Conservation (phyloP, 2,797 vertebrate genomes). For the Philypnodon macrostomus region DNA sequence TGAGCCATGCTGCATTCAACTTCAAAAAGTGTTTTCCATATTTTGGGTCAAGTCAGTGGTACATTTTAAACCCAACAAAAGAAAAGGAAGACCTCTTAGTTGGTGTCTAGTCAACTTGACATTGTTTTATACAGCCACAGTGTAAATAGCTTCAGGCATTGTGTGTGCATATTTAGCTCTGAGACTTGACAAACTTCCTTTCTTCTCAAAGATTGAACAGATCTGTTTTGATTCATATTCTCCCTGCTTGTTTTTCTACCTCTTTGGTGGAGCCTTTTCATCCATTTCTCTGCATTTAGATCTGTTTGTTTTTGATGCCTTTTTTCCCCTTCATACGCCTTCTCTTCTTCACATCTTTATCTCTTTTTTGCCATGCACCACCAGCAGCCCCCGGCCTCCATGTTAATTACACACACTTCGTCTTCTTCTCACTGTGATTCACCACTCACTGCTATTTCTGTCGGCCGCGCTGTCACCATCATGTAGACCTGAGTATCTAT, state of each 20-base stretch:
- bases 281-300: slow-evolving; percentile 7
- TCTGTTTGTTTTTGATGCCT: slow-evolving; percentile 3
- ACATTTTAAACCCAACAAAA: too few species aligned
- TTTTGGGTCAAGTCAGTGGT: too few species aligned
- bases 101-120: too few species aligned
- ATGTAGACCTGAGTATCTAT: slow-evolving; percentile 61
- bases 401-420: slow-evolving; percentile 71
- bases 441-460: slow-evolving; percentile 66
- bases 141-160: too few species aligned
- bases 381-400: slow-evolving; percentile 52
- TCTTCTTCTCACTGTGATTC: slow-evolving; percentile 65
- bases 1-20: too few species aligned
- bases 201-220: too few species aligned
- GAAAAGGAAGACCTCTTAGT: too few species aligned
- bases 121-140: too few species aligned
- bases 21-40: too few species aligned
- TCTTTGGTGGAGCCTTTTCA: slow-evolving; percentile 2
- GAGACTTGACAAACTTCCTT: too few species aligned
- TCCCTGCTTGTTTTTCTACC: slow-evolving; percentile 4
- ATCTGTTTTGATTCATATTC: background rate
- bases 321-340: slow-evolving; percentile 9
- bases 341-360: slow-evolving; percentile 37
- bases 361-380: slow-evolving; percentile 42
- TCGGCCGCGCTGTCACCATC: slow-evolving; percentile 42
- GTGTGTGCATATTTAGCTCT: too few species aligned